These are phyloP conservation scores for Campylorhamphus procurvoides DNA, from an alignment of 2,113 vertebrate species.

Conservation along the genomic window DNA sequence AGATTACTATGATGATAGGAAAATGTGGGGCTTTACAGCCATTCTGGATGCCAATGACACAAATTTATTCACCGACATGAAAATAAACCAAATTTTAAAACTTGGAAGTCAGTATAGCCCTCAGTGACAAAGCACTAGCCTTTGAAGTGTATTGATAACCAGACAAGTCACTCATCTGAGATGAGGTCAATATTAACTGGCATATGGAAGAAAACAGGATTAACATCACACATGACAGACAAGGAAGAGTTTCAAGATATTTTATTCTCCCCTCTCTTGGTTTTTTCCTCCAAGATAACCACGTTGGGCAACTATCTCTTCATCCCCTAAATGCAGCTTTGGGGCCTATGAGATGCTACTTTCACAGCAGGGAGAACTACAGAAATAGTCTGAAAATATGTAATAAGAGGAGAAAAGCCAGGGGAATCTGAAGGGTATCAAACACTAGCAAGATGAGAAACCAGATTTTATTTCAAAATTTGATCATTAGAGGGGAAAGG, in stretches of 20 bases:
- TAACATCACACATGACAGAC: neutral
- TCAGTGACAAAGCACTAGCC: neutral
- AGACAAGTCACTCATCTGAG: neutral
- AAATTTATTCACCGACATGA: neutral
- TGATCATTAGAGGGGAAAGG: neutral
- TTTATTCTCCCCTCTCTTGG: neutral
- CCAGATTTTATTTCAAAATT: neutral
- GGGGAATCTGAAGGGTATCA: neutral
- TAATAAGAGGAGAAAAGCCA: neutral
- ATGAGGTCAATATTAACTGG: neutral
- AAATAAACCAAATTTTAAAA: neutral
- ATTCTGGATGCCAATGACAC: neutral
- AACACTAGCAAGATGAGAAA: neutral
- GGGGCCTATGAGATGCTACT: neutral
- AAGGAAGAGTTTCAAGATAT: neutral
- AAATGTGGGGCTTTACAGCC: neutral
- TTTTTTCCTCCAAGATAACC: neutral
- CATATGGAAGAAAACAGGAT: neutral
- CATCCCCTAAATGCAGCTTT: neutral
- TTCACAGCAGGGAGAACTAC: neutral
- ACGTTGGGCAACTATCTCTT: neutral
- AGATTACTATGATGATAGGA: neutral
- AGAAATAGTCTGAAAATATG: neutral
- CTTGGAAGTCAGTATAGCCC: neutral
- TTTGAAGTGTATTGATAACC: neutral